Evolutionary conservation across 2,888 invertebrate genomes (phyloP).

Genomic region (Agrilus cyanescens): DNA sequence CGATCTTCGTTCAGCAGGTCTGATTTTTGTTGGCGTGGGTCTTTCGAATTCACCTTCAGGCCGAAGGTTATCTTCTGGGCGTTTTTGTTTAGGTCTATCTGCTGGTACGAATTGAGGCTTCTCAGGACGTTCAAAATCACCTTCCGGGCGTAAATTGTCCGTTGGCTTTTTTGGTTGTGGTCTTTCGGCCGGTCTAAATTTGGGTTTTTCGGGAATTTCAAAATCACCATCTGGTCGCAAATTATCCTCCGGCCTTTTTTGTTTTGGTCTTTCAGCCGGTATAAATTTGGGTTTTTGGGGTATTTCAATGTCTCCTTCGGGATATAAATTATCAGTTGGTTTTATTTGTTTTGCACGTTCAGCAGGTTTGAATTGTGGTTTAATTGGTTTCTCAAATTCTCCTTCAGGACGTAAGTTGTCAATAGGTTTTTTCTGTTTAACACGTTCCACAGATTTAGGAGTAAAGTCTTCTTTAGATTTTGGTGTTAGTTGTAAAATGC

Average conservation of each 20-base stretch:
- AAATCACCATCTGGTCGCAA: constrained; percentile 43
- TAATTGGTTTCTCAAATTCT: constrained; percentile 31
- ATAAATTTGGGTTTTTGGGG: constrained; percentile 28
- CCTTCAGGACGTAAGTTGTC: constrained; percentile 40
- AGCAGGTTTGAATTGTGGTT: constrained; percentile 27
- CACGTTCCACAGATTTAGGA: constrained; percentile 30
- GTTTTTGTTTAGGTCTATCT: constrained; percentile 33
- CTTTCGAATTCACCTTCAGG: constrained; percentile 35
- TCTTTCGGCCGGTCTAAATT: constrained; percentile 34
- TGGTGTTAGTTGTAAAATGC: constrained; percentile 38
- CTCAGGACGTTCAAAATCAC: constrained; percentile 33
- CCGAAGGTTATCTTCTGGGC: constrained; percentile 25
- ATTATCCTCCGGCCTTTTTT: constrained; percentile 39
- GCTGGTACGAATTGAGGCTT: constrained; percentile 38
- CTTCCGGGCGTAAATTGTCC: constrained; percentile 47
- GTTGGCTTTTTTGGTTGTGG: constrained; percentile 31
- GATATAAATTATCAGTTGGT: constrained; percentile 33
- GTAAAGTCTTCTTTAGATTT: constrained; percentile 35
- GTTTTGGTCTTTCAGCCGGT: constrained; percentile 35
- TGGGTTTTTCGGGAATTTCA: constrained; percentile 35
- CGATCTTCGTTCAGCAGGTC: constrained; percentile 26
- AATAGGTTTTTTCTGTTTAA: constrained; percentile 33
- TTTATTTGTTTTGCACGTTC: constrained; percentile 26
- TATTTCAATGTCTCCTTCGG: constrained; percentile 35
- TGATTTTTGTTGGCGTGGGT: constrained; percentile 27